Base-by-base conservation (phyloP, 2,888 invertebrate genomes). In the Ophraella communa region DNA sequence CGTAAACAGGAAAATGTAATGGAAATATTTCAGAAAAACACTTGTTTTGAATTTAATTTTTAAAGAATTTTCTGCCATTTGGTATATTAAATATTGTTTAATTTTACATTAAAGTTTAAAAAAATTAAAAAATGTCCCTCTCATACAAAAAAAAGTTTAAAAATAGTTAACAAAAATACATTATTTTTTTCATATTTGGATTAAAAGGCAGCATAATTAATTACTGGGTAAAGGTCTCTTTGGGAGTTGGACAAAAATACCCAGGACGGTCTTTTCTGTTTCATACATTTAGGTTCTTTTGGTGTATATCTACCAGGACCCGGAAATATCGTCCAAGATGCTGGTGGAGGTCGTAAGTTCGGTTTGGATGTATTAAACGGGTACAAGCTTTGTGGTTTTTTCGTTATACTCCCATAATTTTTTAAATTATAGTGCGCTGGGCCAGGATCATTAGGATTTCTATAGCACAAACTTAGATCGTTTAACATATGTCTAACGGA, bases 381-480 rank as follows among this genome's bases (percentile, higher is more conserved):
- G 47, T 77, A 64, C 51, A 67, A 58, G 11, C 66, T 70, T 42
- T 70, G 59, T 20, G 57, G 47, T 14, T 42, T 44, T 45, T 20
- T 14, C 0, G 45, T 30, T 54, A 30, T 23, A 23, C 33, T 11
- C 2, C 33, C 21, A 30, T 55, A 62, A n/a, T 58, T 62, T 7
- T 23, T 35, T 33, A 58, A 18, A 21, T 75, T 66, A 67, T 87
- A 86, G 58, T 80, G 74, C 0, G 83, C 83, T 0, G 88, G 87
- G 0, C 87, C 85, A 0, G 88, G 88, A 1, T 84, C 84, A 0
- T 79, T 72, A 0, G 85, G 83, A 53, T 83, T 80, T 47, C 81
- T 83, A 23, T 83, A 78, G 70, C 85, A 85, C 78, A 86, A 81
- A 1, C 84, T 78, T 11, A 85, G 63, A 69, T 88, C 85, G 2